Percentiles rank a stretch among this genome's conserved stretches.
These are phyloP conservation scores for Halocynthia roretzi DNA, from an alignment of 23 tunicate genomes.

Conservation along the genomic window DNA sequence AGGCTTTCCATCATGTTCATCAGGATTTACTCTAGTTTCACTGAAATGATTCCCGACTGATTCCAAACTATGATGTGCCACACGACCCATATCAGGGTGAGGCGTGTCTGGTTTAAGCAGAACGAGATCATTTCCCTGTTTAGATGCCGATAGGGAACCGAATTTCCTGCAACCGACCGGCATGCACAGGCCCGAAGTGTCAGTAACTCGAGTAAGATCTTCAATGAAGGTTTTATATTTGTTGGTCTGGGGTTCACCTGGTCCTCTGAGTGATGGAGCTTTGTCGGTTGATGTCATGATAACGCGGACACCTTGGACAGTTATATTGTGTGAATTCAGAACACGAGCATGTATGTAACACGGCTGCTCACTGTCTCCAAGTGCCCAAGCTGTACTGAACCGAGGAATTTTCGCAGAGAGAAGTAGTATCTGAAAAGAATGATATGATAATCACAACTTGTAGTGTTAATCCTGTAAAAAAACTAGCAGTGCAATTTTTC, in stretches of 20 bases:
- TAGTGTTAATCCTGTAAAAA: too few species aligned
- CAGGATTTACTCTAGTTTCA: not conserved
- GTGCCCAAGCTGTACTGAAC: conserved; percentile 62
- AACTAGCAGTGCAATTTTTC: too few species aligned
- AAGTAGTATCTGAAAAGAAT: conserved; percentile 38
- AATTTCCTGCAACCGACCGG: conserved; percentile 85
- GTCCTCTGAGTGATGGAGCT: not conserved
- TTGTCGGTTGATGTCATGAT: conserved; percentile 30
- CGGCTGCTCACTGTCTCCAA: conserved; percentile 48
- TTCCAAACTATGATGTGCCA: conserved; percentile 3
- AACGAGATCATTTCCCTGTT: conserved; percentile 65
- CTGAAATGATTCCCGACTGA: not conserved
- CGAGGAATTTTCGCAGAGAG: conserved; percentile 60
- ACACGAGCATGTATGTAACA: conserved; percentile 73
- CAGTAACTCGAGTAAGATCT: conserved; percentile 41
- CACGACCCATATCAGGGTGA: conserved; percentile 55
- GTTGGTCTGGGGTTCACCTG: not conserved
- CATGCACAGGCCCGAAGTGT: conserved; percentile 69
- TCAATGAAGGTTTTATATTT: conserved; percentile 37
- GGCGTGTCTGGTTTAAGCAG: conserved; percentile 69
- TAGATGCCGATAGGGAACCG: conserved; percentile 61
- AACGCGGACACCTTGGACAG: conserved; percentile 50
- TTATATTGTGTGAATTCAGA: conserved; percentile 38
- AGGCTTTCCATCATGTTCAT: not conserved
- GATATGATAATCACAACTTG: not conserved